Conservation (phyloP, 1,140 invertebrate genomes). For the Bombus waltoni region DNA sequence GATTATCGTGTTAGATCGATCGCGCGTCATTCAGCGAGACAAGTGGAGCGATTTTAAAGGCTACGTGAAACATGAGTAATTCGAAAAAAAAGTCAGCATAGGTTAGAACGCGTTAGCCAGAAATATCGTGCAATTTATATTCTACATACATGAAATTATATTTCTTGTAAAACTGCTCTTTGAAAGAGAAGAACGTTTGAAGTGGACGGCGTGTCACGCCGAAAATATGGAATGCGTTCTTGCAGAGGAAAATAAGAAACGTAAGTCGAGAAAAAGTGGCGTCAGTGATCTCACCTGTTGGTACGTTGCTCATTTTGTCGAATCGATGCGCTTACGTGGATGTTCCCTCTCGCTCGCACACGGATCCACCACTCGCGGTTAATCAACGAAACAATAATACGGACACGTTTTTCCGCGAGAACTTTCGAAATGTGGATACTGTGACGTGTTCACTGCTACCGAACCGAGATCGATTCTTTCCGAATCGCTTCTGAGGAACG, state of each 20-base stretch:
- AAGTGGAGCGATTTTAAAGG: neutral
- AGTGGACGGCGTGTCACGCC: neutral
- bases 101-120: constrained; percentile 34
- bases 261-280: constrained; percentile 30
- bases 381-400: constrained; percentile 19
- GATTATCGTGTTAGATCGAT: constrained; percentile 16
- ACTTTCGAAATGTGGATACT: constrained; percentile 15
- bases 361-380: constrained; percentile 5
- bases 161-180: neutral
- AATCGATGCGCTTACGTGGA: neutral
- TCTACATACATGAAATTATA: neutral
- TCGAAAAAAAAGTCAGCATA: neutral
- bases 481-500: constrained; percentile 51
- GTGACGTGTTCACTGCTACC: constrained; percentile 61
- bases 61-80: neutral
- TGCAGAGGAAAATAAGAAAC: constrained; percentile 9
- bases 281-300: constrained; percentile 75
- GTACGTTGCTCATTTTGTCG: constrained; percentile 73
- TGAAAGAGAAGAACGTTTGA: too few relatives aligned
- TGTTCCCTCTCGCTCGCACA: constrained; percentile 1
- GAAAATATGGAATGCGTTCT: constrained; percentile 16
- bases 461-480: constrained; percentile 69
- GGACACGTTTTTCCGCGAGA: constrained; percentile 29
- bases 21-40: neutral
- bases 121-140: too few relatives aligned